phyloP scores from a whole-genome alignment of 2,113 vertebrate genomes.

The Dipodomys stephensi region DNA sequence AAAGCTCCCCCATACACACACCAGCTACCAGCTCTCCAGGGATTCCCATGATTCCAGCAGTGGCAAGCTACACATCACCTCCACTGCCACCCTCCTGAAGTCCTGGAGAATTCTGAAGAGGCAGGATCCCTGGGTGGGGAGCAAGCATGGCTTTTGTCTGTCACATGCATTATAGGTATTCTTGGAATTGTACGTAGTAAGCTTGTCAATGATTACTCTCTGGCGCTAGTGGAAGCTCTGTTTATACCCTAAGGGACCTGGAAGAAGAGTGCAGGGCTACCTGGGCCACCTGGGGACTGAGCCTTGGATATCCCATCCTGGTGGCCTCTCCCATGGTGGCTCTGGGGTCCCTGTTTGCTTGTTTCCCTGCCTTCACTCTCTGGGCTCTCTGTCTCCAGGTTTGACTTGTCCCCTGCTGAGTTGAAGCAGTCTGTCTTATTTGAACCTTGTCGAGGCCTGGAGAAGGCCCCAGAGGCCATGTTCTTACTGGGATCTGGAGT shows the following conservation, averaged over 20 bases:
- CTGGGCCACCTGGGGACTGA: fast-evolving
- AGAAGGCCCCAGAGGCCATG: neutral
- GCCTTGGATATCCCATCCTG: fast-evolving
- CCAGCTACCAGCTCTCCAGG: too few species aligned
- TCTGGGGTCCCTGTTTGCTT: neutral
- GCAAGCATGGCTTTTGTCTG: too few species aligned
- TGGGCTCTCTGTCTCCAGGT: neutral
- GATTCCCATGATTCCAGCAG: too few species aligned
- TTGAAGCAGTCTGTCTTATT: fast-evolving
- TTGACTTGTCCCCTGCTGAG: neutral
- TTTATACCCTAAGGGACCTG: neutral
- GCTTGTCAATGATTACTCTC: neutral
- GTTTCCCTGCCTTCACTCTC: too few species aligned
- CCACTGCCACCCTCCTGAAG: neutral
- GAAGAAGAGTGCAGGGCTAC: too few species aligned
- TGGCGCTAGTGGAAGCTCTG: too few species aligned
- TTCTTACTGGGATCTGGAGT: neutral
- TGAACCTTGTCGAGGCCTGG: neutral
- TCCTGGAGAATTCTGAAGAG: neutral
- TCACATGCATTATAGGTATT: too few species aligned
- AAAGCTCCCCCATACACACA: fast-evolving
- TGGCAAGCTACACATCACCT: too few species aligned
- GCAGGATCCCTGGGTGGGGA: neutral
- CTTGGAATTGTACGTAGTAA: neutral
- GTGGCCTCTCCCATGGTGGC: too few species aligned